Evolutionary conservation across 2,797 vertebrate species (phyloP), one percentile per base, ranked within the genome.

Genomic region (Onychomys torridus): DNA sequence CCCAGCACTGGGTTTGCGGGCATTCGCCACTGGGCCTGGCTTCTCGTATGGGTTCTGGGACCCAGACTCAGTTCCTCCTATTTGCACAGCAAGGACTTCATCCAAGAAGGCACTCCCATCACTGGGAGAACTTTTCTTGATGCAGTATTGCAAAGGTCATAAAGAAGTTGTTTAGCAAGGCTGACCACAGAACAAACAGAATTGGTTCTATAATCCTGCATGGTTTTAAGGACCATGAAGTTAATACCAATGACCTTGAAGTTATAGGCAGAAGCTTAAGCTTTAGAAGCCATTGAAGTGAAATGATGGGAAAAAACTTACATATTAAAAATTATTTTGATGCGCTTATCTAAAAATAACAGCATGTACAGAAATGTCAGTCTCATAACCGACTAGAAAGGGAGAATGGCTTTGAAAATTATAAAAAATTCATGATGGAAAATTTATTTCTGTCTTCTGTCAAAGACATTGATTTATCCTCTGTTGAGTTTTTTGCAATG

Each of bases 281-380:
- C 61, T 89, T 91, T 25, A 91, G 46, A 76, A 89, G 2, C 2
- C 63, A 71, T 12, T 63, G 59, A 92, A 93, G 29, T 61, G 73
- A 92, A 85, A 90, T 84, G n/a, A 93, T 43, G 59, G 27, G 17
- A 79, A 11, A 82, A 32, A 0, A 2, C 23, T 29, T 25, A 76
- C 21, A 73, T 85, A 83, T 52, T 57, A 85, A 92, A 96, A 92
- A 63, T n/a, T 89, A 79, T 93, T 84, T 90, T 79, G 46, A 71
- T 65, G 52, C 8, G 86, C 23, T 94, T 82, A 92, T 81, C 65
- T 95, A 86, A 93, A 78, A 96, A 83, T 92, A 92, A 57, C 37
- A 94, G 29, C 9, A 19, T 75, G 52, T 40, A 46, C 40, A 73
- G 13, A 89, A 86, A 82, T 57, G 29, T 67, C 17, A n/a, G 11